A percentile compares a stretch with the other conserved stretches of the same genome.
These are phyloP conservation scores for Platycercus adscitus DNA, from an alignment of 2,113 vertebrate species.

Conservation along the genomic window DNA sequence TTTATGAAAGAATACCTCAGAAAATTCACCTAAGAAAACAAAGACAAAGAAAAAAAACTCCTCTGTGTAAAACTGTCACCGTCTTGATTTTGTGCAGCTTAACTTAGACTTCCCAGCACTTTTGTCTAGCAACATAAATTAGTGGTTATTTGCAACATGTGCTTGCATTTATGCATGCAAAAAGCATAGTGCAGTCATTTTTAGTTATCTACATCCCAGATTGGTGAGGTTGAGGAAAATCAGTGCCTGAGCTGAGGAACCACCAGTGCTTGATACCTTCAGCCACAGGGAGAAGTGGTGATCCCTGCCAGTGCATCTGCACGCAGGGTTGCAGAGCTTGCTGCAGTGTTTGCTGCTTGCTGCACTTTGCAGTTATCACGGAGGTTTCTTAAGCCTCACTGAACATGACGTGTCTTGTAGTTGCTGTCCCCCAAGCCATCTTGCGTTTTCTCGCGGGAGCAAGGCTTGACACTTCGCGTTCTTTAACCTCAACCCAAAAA, in stretches of 20 bases:
- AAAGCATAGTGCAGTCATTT: background rate
- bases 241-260: too few species aligned
- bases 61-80: background rate
- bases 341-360: background rate
- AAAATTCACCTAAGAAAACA: background rate
- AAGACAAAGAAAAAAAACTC: background rate
- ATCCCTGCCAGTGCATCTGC: fast-evolving
- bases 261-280: fast-evolving
- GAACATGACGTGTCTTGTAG: fast-evolving
- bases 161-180: background rate
- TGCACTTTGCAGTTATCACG: background rate
- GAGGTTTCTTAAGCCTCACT: fast-evolving
- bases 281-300: fast-evolving
- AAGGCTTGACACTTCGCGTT: fast-evolving
- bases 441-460: fast-evolving
- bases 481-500: fast-evolving
- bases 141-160: background rate
- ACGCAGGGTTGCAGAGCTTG: background rate
- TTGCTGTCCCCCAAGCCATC: fast-evolving
- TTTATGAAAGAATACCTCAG: background rate
- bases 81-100: background rate
- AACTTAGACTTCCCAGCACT: background rate
- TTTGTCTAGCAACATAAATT: background rate
- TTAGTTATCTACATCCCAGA: background rate
- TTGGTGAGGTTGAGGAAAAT: background rate